Base-by-base conservation (phyloP, 2,888 invertebrate genomes). In the Drosophila meridionalis region DNA sequence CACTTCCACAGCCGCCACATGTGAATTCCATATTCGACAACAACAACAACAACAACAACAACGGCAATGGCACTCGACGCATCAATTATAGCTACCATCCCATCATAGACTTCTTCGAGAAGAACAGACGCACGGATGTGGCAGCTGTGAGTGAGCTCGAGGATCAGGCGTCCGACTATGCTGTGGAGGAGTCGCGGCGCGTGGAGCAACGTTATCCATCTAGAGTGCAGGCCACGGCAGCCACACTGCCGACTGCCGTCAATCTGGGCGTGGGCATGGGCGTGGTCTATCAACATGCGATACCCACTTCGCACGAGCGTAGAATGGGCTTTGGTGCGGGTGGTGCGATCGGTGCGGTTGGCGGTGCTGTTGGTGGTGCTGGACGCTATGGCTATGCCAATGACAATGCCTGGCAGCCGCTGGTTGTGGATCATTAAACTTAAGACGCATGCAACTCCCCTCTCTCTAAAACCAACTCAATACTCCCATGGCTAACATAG, bases 21-120 rank as follows among this genome's bases (percentile, higher is more conserved):
- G 80, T 87, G 67, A 87, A 80, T 52, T 76, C 82, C 64, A 82
- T 86, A 57, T 90, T 81, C 61, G 64, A 69, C 30, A 73, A 71
- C 60, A 60, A 60, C 67, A 61, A 64, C 42, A 62, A 68, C 38
- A 65, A 56, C 28, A 64, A 73, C 14, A 48, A n/a, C 32, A 62
- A 64, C 20, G 64, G 50, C 50, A 67, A 67, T 32, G 63, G 76
- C 14, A 76, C 68, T 55, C 91, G 95, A 87, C 94, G 95, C 86
- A 94, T 97, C 48, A 97, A 97, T 93, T 97, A 97, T 90, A 96
- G 95, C 90, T 97, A 97, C 86, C 97, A 97, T 92, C 97, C 97
- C 2, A 97, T 97, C 56, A 96, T 97, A 79, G 97, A 97, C 89
- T 97, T 96, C 91, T 97, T 97, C 91, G 95, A 94, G 76, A 94